phyloP scores from a whole-genome alignment of 2,888 invertebrate species.

The Tetragonisca angustula region DNA sequence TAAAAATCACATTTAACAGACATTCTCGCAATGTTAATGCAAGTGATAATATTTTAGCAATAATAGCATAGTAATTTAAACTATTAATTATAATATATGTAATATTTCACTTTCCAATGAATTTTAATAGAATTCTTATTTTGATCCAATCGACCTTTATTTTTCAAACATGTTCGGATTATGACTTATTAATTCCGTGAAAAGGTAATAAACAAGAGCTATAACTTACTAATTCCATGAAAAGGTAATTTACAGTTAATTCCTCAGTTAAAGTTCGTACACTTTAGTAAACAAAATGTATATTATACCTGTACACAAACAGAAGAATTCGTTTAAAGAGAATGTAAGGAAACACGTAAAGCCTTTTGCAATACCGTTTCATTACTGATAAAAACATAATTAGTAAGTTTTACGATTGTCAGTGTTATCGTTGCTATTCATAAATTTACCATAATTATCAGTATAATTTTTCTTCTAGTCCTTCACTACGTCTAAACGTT shows the following conservation, averaged over 20 bases:
- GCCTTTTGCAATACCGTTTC: neutral
- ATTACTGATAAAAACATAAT: neutral
- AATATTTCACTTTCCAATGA: no score
- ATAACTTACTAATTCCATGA: neutral
- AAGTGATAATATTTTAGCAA: neutral
- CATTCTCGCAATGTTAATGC: neutral
- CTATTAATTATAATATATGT: no score
- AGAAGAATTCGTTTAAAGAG: neutral
- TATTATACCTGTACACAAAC: neutral
- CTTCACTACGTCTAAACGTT: neutral
- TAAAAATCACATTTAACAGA: no score
- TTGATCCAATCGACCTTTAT: no score
- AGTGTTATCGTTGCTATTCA: neutral
- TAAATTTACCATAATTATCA: neutral
- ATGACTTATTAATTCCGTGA: neutral
- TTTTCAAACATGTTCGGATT: neutral
- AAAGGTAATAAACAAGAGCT: neutral
- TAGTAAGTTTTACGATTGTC: neutral
- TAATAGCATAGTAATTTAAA: no score
- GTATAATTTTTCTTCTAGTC: neutral
- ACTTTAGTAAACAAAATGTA: neutral
- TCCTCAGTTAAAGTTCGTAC: neutral
- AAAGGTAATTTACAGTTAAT: neutral
- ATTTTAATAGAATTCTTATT: no score
- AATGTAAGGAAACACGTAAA: neutral